These are phyloP conservation scores for Cossypha heuglini DNA, from an alignment of 2,797 vertebrate genomes.

Conservation along the genomic window DNA sequence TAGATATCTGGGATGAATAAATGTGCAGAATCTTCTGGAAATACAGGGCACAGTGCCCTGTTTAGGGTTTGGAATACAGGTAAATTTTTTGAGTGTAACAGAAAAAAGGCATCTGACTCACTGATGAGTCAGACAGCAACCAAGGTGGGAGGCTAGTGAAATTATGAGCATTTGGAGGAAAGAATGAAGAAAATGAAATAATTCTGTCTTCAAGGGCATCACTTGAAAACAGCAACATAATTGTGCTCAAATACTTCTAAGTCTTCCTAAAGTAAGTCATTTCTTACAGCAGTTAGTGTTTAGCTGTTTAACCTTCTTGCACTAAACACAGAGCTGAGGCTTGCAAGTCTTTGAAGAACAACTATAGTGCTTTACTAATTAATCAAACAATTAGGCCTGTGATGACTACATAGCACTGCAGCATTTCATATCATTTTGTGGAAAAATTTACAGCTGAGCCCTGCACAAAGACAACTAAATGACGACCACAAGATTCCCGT, in stretches of 20 bases:
- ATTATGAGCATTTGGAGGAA: neutral
- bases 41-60: neutral
- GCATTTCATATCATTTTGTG: neutral
- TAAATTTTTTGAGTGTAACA: neutral
- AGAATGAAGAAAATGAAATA: neutral
- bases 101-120: slow-evolving; percentile 1
- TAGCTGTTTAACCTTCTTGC: neutral
- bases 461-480: neutral
- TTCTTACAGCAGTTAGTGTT: neutral
- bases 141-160: neutral
- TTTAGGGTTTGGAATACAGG: neutral
- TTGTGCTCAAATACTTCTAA: neutral
- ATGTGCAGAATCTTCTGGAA: neutral
- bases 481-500: neutral
- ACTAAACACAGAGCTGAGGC: neutral
- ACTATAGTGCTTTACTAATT: neutral
- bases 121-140: neutral
- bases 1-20: neutral
- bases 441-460: neutral
- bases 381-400: neutral
- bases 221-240: neutral
- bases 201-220: neutral
- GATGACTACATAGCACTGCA: neutral
- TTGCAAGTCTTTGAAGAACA: neutral
- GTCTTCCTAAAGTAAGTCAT: neutral